Percentiles rank a stretch among this genome's conserved stretches.
Conservation (phyloP, 2,888 invertebrate genomes). For the Drosophila birchii region DNA sequence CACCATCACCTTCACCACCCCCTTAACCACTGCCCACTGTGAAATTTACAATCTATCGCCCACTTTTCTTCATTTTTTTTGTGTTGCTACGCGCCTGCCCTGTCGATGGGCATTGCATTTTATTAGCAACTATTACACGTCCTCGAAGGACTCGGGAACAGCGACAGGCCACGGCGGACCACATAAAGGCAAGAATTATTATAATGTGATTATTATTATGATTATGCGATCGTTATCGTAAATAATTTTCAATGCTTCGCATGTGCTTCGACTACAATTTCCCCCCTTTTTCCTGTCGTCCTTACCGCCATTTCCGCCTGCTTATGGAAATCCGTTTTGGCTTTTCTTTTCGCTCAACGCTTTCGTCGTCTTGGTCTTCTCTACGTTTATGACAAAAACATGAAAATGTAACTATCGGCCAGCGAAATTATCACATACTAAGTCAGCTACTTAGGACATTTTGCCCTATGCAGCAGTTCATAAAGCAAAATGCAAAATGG, state of each 20-base stretch:
- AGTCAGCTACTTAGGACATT: conserved; percentile 71
- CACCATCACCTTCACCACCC: neutral
- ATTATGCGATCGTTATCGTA: conserved; percentile 81
- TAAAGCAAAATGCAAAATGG: conserved; percentile 60
- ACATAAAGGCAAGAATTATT: conserved; percentile 79
- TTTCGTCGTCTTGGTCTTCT: conserved; percentile 12
- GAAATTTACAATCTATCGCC: conserved; percentile 22
- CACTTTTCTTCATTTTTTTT: conserved; percentile 20
- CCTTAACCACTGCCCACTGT: conserved; percentile 1
- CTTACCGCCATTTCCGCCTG: conserved; percentile 24
- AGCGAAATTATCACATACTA: conserved; percentile 78
- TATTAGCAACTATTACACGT: conserved; percentile 79
- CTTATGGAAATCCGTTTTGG: conserved; percentile 69
- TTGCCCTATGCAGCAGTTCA: conserved; percentile 76
- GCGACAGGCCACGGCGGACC: conserved; percentile 46
- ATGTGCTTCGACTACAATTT: conserved; percentile 72
- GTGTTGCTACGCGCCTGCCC: conserved; percentile 26
- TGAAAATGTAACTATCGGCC: conserved; percentile 75
- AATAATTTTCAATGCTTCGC: conserved; percentile 78
- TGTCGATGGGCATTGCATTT: conserved; percentile 78
- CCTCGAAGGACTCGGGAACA: conserved; percentile 40
- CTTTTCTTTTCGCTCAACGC: conserved; percentile 23
- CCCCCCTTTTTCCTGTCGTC: conserved; percentile 5
- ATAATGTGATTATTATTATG: conserved; percentile 82
- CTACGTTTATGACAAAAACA: conserved; percentile 66